These are phyloP conservation scores for Neodiprion virginianus DNA, from an alignment of 1,140 invertebrate genomes.

Conservation along the genomic window DNA sequence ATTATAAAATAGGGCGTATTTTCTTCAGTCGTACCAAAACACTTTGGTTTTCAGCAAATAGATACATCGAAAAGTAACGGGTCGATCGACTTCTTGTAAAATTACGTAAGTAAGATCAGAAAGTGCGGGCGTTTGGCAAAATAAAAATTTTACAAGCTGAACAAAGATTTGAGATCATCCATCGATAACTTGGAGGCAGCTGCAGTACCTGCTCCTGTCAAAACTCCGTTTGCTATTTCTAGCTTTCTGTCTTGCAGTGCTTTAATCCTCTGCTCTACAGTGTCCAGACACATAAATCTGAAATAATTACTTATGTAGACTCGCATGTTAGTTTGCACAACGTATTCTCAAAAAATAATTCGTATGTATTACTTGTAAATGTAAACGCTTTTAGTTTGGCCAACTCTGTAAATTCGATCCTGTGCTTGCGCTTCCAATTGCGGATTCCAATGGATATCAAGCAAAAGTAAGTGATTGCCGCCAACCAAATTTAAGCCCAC, in stretches of 20 bases:
- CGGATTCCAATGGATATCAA: slow-evolving; percentile 96
- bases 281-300: slow-evolving; percentile 83
- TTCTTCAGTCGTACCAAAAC: no score
- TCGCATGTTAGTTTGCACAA: not conserved
- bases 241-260: slow-evolving; percentile 82
- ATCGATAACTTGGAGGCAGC: slow-evolving; percentile 73
- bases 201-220: slow-evolving; percentile 69
- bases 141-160: slow-evolving; percentile 66
- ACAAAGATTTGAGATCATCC: slow-evolving; percentile 80
- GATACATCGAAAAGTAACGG: no score
- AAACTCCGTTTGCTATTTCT: slow-evolving; percentile 77
- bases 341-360: slow-evolving; percentile 11
- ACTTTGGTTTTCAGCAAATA: no score
- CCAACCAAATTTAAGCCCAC: slow-evolving; percentile 91
- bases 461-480: slow-evolving; percentile 86
- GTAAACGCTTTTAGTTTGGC: slow-evolving; percentile 81
- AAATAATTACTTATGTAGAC: slow-evolving; percentile 33
- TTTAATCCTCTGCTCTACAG: slow-evolving; percentile 86
- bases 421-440: slow-evolving; percentile 91
- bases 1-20: not conserved
- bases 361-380: slow-evolving; percentile 76
- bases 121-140: not conserved
- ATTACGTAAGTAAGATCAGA: no score
- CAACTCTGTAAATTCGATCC: slow-evolving; percentile 90
- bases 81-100: no score